A percentile compares a stretch with the other conserved stretches of the same genome.
Evolutionary conservation across 2,888 invertebrate genomes (phyloP).

Genomic region (Achlya flavicornis): DNA sequence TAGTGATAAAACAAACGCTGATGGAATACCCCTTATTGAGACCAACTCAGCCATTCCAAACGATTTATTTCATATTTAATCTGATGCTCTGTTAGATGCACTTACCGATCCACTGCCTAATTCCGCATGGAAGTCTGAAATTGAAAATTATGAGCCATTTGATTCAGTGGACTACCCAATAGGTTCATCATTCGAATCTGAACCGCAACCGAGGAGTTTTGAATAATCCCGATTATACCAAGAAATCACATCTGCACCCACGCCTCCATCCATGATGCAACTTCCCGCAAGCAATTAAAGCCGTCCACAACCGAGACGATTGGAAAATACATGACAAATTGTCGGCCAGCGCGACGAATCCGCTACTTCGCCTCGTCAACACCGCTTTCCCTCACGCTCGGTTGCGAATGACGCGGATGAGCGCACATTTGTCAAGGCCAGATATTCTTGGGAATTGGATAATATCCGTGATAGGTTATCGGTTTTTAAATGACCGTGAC

Average conservation of each 20-base stretch:
- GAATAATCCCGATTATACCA: too few species aligned
- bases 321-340: conserved; percentile 16
- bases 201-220: too few species aligned
- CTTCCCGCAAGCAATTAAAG: conserved; percentile 10
- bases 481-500: conserved; percentile 3
- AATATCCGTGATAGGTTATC: conserved; percentile 10
- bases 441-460: conserved; percentile 21
- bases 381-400: conserved; percentile 33
- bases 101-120: too few species aligned
- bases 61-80: too few species aligned
- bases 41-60: too few species aligned
- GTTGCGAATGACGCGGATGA: conserved; percentile 31
- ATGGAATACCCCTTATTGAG: too few species aligned
- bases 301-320: conserved; percentile 2
- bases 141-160: too few species aligned
- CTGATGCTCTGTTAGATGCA: too few species aligned
- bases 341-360: conserved; percentile 7
- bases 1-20: too few species aligned
- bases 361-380: conserved; percentile 7
- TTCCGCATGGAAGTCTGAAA: too few species aligned
- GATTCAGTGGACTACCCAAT: too few species aligned
- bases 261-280: background rate
- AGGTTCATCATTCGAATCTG: too few species aligned
- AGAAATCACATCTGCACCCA: background rate
- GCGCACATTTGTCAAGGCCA: conserved; percentile 26